Evolutionary conservation across 1,140 invertebrate species (phyloP).

Genomic region (Mycetomoellerius zeteki): DNA sequence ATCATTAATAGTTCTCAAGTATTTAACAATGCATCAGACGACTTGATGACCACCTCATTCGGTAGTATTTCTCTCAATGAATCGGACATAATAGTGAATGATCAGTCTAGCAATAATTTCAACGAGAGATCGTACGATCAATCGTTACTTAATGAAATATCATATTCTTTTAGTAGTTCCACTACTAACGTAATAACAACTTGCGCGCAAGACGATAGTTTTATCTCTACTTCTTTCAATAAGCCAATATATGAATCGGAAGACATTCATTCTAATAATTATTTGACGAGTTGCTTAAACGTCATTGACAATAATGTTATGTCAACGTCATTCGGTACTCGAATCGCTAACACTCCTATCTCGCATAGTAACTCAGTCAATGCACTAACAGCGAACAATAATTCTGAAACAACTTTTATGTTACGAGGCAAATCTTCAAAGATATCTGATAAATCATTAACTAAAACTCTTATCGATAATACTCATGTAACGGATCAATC

Average conservation of each 20-base stretch:
- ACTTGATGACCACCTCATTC: constrained; percentile 77
- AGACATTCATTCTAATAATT: constrained; percentile 67
- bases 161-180: constrained; percentile 59
- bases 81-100: constrained; percentile 32
- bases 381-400: constrained; percentile 31
- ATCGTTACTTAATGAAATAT: constrained; percentile 59
- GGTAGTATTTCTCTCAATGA: constrained; percentile 72
- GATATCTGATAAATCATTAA: constrained; percentile 52
- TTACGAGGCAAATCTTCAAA: constrained; percentile 43
- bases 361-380: constrained; percentile 60
- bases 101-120: constrained; percentile 49
- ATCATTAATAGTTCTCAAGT: constrained; percentile 56
- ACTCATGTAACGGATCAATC: constrained; percentile 35
- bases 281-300: constrained; percentile 67
- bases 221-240: constrained; percentile 75
- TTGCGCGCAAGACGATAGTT: constrained; percentile 68
- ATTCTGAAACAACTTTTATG: constrained; percentile 49
- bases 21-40: constrained; percentile 74
- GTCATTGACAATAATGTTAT: constrained; percentile 78
- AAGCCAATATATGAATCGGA: constrained; percentile 72
- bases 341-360: constrained; percentile 62
- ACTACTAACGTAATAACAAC: constrained; percentile 6
- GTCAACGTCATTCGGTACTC: constrained; percentile 82
- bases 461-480: constrained; percentile 48
- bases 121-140: constrained; percentile 35